A percentile compares a stretch with the other conserved stretches of the same genome.
These are phyloP conservation scores for Acleris sparsana DNA, from an alignment of 2,888 invertebrate species.

Conservation along the genomic window DNA sequence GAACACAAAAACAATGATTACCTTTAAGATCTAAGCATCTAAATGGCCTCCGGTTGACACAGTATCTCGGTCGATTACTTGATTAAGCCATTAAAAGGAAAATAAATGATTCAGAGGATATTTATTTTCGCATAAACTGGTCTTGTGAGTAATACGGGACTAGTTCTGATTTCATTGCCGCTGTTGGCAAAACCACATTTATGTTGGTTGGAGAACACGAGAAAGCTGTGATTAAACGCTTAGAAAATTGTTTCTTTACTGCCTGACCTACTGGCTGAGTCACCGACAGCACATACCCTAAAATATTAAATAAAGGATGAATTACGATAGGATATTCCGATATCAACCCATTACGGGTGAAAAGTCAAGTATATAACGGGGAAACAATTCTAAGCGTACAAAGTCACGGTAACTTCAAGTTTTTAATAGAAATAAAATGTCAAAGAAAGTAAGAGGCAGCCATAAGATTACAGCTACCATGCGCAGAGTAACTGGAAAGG, in stretches of 20 bases:
- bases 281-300: background rate
- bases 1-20: constrained; percentile 31
- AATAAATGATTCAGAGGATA: constrained; percentile 18
- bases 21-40: constrained; percentile 6
- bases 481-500: too few species aligned
- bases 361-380: too few species aligned
- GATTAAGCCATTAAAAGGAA: constrained; percentile 18
- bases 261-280: background rate
- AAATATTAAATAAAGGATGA: background rate
- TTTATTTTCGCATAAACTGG: background rate
- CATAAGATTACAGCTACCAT: too few species aligned
- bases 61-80: constrained; percentile 17
- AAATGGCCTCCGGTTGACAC: constrained; percentile 12
- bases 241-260: background rate
- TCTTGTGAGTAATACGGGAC: background rate
- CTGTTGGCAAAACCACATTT: background rate
- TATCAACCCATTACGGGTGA: too few species aligned
- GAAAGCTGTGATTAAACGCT: too few species aligned
- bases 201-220: too few species aligned
- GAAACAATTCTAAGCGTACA: too few species aligned
- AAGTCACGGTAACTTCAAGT: too few species aligned
- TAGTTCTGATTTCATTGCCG: constrained; percentile 1
- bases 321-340: too few species aligned
- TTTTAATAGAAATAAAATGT: too few species aligned
- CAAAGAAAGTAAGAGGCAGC: too few species aligned